phyloP scores from a whole-genome alignment of 2,888 invertebrate species.

The Eustalomyia histrio region DNA sequence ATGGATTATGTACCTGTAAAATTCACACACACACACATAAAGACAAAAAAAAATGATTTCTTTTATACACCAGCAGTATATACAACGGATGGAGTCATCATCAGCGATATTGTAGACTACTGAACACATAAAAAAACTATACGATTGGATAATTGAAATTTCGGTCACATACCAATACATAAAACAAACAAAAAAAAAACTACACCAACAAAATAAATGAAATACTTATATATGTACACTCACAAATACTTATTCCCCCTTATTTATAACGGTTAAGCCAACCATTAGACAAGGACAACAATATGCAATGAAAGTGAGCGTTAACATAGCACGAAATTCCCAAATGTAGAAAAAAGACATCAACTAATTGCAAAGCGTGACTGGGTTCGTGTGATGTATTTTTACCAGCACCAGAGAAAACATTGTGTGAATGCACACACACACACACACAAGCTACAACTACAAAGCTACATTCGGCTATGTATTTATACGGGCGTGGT shows the following conservation, averaged over 20 bases:
- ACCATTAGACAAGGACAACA: constrained; percentile 64
- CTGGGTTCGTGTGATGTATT: constrained; percentile 37
- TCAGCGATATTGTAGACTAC: constrained; percentile 2
- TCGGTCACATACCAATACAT: constrained; percentile 77
- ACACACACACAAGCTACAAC: constrained; percentile 50
- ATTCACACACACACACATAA: constrained; percentile 33
- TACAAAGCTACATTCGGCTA: constrained; percentile 69
- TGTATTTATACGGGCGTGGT: constrained; percentile 64
- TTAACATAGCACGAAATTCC: constrained; percentile 69
- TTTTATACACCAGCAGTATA: constrained; percentile 2
- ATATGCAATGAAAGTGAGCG: constrained; percentile 38
- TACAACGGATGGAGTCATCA: constrained; percentile 54
- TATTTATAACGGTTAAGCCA: constrained; percentile 61
- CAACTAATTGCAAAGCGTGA: constrained; percentile 79
- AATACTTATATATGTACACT: background rate
- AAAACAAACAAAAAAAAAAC: constrained; percentile 56
- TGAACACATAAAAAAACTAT: constrained; percentile 48
- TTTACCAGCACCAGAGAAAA: background rate
- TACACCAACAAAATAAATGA: constrained; percentile 33
- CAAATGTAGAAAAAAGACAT: constrained; percentile 75
- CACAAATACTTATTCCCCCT: constrained; percentile 45
- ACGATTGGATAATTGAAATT: constrained; percentile 75
- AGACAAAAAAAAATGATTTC: constrained; percentile 14
- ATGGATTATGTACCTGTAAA: constrained; percentile 53
- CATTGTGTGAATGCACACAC: background rate